phyloP scores from a whole-genome alignment of 2,113 vertebrate species.

The Melanocharis versteri region DNA sequence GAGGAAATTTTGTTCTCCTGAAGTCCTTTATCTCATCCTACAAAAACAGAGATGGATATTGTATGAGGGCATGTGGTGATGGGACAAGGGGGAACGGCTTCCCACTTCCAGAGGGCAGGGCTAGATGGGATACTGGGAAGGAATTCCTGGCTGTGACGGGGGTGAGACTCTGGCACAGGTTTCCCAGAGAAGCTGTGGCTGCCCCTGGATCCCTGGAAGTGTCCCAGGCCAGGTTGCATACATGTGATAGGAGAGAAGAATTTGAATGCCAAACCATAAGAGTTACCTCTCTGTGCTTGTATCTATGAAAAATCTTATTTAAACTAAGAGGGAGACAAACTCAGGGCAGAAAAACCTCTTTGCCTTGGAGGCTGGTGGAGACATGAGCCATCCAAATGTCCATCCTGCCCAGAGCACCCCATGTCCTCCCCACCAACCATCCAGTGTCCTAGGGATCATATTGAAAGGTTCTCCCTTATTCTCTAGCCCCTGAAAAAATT shows the following conservation, averaged over 20 bases:
- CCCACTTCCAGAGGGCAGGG: neutral
- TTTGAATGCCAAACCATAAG: neutral
- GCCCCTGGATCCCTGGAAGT: neutral
- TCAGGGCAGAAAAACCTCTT: neutral
- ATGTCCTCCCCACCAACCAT: rapidly evolving
- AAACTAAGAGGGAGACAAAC: neutral
- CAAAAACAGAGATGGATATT: neutral
- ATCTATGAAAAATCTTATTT: rapidly evolving
- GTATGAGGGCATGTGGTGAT: rapidly evolving
- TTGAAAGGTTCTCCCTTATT: neutral
- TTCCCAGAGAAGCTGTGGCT: neutral
- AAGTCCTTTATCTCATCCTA: neutral
- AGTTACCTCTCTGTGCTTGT: rapidly evolving
- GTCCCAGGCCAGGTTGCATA: rapidly evolving
- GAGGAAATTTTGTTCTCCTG: neutral
- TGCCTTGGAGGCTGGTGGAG: neutral
- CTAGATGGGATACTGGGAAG: rapidly evolving
- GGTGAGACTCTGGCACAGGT: neutral
- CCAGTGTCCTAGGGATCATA: neutral
- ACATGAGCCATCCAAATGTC: neutral
- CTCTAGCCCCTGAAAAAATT: neutral
- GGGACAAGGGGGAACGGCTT: neutral
- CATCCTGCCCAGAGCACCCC: neutral
- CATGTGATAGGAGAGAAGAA: rapidly evolving
- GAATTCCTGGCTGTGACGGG: rapidly evolving